Base-by-base conservation (phyloP, 1,140 invertebrate species). In the Luehdorfia chinensis region DNA sequence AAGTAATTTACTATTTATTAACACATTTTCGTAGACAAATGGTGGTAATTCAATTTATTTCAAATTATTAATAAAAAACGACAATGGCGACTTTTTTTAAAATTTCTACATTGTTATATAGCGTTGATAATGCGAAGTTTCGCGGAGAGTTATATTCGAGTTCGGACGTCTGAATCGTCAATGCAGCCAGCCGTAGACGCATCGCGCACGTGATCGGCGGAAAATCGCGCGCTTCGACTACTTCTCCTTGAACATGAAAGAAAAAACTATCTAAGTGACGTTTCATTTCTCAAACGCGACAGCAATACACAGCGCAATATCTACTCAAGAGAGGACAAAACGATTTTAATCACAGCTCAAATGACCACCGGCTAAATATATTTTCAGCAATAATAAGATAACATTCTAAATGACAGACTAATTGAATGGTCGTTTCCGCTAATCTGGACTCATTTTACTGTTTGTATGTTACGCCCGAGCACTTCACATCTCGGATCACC, bases 341-440 rank as follows among this genome's bases (percentile, higher is more conserved):
- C 34, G 16, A 12, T 5, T 16, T 2, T 37, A 37, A 37, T 37
- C 34, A 5, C 34, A 21, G 6, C 18, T 15, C 11, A 13, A 37
- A 37, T 9, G 14, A 15, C 39, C 39, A 8, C 14, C 14, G 14
- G 14, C 18, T 27, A 43, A 51, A 50, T 16, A 36, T 33, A 51
- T 54, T 36, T 51, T 56, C 54, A 32, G 19, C 13, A 11, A 37
- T 23, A 60, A 55, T 53, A 62, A 62, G 57, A 57, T 52, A 55
- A 55, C 21, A 37, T 50, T 46, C 34, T 48, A 70, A 54, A 55
- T 55, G 59, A 67, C 61, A 60, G 37, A 21, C 46, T 61, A 68
- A 72, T 72, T 72, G 59, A 66, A 70, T 59, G 43, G 55, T 71
- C 66, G 70, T 73, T 79, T 77, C 69, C 62, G 73, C 70, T 67